Percentiles rank a stretch among this genome's conserved stretches.
These are phyloP conservation scores for Micrastur ruficollis DNA, from an alignment of 2,797 vertebrate species.

Conservation along the genomic window DNA sequence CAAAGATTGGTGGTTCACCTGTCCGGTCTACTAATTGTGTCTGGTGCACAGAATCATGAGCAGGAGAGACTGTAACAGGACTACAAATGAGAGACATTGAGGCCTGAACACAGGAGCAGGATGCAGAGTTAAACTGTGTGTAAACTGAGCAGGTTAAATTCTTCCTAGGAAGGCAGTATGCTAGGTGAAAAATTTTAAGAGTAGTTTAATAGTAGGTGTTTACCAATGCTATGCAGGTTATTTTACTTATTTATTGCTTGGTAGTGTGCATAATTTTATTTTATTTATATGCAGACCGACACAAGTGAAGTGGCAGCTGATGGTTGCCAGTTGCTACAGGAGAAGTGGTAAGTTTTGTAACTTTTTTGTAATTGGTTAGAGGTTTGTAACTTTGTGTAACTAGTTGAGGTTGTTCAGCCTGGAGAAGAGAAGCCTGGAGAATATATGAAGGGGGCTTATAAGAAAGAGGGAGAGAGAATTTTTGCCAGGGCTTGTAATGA, in stretches of 20 bases:
- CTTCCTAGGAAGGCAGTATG: not conserved
- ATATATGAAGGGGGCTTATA: not conserved
- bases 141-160: not conserved
- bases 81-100: not conserved
- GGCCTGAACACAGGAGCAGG: not conserved
- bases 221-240: not conserved
- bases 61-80: fast-evolving
- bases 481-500: not conserved
- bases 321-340: slow-evolving; percentile 95
- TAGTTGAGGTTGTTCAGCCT: not conserved
- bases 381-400: not conserved
- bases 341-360: slow-evolving; percentile 85
- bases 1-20: not conserved
- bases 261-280: not conserved
- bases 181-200: not conserved
- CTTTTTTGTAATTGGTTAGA: not conserved
- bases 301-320: slow-evolving; percentile 93
- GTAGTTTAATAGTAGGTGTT: not conserved
- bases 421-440: not conserved
- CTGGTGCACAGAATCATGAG: not conserved
- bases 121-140: not conserved
- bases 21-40: not conserved
- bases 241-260: not conserved
- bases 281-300: slow-evolving; percentile 80
- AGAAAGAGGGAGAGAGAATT: not conserved